Base-by-base conservation (phyloP, 2,113 vertebrate species). In the Misgurnus mizolepis region DNA sequence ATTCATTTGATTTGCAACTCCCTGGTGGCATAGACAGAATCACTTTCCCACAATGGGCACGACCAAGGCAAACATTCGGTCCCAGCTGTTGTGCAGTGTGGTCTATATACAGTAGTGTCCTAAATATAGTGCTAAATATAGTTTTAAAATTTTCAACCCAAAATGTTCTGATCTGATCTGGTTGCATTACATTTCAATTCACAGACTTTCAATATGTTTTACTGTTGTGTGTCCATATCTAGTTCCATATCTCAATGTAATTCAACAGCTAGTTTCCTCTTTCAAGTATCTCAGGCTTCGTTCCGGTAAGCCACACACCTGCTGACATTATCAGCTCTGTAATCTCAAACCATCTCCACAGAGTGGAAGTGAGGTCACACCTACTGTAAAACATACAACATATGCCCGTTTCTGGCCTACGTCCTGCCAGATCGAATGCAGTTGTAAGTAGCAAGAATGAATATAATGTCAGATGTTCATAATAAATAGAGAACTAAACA, bases 1-100 rank as follows among this genome's bases (percentile, higher is more conserved):
- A 80, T 83, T 85, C 74, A 85, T 83, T 69, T 69, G 62, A 62
- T 55, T 68, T 74, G 55, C 64, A 80, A 62, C 64, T 67, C 75
- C 27, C 39, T 40, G 41, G 49, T 62, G 56, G n/a, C 64, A 53
- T 73, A 50, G 74, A 47, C 71, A 56, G 55, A 68, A 67, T 81
- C 10, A 34, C 34, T 41, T 27, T 82, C 72, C 65, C 80, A 76
- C 72, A 76, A 61, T 66, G 56, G 64, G 5, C 72, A 58, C 62
- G 40, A 56, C 70, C 70, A 60, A 18, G 14, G 6, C 50, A 58
- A 50, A 17, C 79, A 55, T 8, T 18, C 49, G 50, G 55, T 49
- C 45, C 17, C 47, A 67, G 64, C 74, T 67, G 61, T 60, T 65
- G n/a, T 27, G 18, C 8, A 45, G 8, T 7, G 43, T 4, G 27